phyloP scores from a whole-genome alignment of 2,113 vertebrate genomes.

The Ctenodactylus gundi region DNA sequence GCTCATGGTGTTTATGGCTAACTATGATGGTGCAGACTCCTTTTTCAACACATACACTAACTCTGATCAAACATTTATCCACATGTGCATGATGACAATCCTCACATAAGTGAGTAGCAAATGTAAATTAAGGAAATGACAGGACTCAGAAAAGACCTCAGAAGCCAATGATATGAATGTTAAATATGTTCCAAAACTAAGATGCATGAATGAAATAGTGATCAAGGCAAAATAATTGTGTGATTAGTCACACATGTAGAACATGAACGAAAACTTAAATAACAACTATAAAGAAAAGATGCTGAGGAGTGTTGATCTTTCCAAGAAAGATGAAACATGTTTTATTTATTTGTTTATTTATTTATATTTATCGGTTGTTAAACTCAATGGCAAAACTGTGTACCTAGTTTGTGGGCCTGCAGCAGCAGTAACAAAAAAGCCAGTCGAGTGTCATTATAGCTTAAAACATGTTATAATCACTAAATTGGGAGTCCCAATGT shows the following conservation, averaged over 20 bases:
- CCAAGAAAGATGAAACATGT: conserved; percentile 7
- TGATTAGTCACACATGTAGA: background rate
- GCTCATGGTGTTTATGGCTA: background rate
- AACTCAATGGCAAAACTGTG: background rate
- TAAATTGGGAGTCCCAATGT: background rate
- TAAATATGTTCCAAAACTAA: background rate
- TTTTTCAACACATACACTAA: background rate
- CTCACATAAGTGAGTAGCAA: background rate
- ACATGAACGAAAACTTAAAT: background rate
- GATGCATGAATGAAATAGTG: background rate
- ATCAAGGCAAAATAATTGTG: background rate
- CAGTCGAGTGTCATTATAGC: background rate
- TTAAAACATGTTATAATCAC: background rate
- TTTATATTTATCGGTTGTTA: background rate
- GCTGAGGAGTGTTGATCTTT: background rate
- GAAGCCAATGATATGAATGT: no score
- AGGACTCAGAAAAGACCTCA: no score
- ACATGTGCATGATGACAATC: background rate
- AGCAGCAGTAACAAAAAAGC: background rate
- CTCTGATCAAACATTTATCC: background rate
- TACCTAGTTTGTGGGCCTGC: background rate
- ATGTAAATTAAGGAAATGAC: no score
- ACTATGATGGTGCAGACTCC: background rate
- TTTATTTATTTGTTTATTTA: no score
- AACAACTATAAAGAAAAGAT: background rate